These are phyloP conservation scores for Psophia crepitans DNA, from an alignment of 2,113 vertebrate genomes.

Conservation along the genomic window DNA sequence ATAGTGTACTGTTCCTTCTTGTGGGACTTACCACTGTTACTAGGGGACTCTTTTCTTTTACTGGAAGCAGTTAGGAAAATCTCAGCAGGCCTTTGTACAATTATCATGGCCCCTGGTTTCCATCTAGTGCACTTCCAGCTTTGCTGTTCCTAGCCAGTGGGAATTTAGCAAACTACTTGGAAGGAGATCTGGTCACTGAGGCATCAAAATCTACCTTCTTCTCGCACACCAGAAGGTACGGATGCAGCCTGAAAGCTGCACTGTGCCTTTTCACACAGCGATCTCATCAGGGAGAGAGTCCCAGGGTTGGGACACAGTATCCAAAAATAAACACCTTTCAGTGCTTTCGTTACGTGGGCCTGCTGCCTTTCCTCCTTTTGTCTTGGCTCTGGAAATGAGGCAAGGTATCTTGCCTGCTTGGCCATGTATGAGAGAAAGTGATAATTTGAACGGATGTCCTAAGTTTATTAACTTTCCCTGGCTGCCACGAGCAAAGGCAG, in stretches of 20 bases:
- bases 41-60: slow-evolving; percentile 83
- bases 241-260: slow-evolving; percentile 60
- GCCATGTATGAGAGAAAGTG: not conserved
- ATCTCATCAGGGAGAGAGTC: slow-evolving; percentile 72
- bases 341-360: not conserved
- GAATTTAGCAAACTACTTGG: slow-evolving; percentile 80
- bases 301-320: slow-evolving; percentile 54
- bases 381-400: not conserved
- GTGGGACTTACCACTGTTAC: slow-evolving; percentile 74
- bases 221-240: slow-evolving; percentile 74
- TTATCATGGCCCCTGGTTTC: slow-evolving; percentile 81
- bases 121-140: slow-evolving; percentile 82
- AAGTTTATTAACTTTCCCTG: slow-evolving; percentile 25
- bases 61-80: slow-evolving; percentile 81
- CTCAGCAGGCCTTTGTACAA: slow-evolving; percentile 89
- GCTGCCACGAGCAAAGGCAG: not conserved
- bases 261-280: slow-evolving; percentile 80
- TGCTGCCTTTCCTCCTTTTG: not conserved
- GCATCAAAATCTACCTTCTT: slow-evolving; percentile 85
- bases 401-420: not conserved
- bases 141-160: slow-evolving; percentile 77
- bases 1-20: slow-evolving; percentile 80
- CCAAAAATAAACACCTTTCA: slow-evolving; percentile 65
- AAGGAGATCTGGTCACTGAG: slow-evolving; percentile 87
- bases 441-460: slow-evolving; percentile 1